A percentile compares a stretch with the other conserved stretches of the same genome.
These are phyloP conservation scores for Lampris megalopsis DNA, from an alignment of 2,113 vertebrate genomes.

Conservation along the genomic window DNA sequence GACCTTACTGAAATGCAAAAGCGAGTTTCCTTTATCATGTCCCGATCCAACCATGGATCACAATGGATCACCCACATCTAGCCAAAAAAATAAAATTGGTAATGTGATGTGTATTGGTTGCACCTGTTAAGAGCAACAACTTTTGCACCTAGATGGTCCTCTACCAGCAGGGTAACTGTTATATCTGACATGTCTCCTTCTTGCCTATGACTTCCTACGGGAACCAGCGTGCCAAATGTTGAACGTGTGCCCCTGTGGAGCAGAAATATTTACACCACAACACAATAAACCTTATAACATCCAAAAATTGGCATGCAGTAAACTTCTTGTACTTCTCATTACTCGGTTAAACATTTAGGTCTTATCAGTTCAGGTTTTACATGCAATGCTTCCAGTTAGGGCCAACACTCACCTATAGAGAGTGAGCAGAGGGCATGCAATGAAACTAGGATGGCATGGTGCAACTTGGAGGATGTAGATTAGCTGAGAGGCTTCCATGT, in stretches of 20 bases:
- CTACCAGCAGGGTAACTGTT: slow-evolving; percentile 73
- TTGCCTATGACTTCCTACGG: slow-evolving; percentile 59
- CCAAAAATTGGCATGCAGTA: neutral
- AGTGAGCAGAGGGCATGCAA: slow-evolving; percentile 68
- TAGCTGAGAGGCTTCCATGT: slow-evolving; percentile 70
- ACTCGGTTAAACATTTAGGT: neutral
- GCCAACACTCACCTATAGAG: slow-evolving; percentile 75
- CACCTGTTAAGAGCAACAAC: slow-evolving; percentile 79
- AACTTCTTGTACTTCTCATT: neutral
- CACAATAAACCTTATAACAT: neutral
- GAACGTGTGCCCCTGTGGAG: slow-evolving; percentile 76
- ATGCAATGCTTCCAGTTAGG: neutral
- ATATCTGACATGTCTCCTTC: slow-evolving; percentile 54
- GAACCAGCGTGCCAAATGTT: slow-evolving; percentile 72
- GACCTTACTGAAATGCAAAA: slow-evolving; percentile 5
- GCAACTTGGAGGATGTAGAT: slow-evolving; percentile 81
- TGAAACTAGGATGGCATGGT: slow-evolving; percentile 52
- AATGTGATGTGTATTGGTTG: slow-evolving; percentile 8
- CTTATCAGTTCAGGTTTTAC: neutral
- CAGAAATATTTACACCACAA: slow-evolving; percentile 6
- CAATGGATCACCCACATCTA: no score
- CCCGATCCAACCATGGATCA: no score
- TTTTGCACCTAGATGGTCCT: slow-evolving; percentile 77
- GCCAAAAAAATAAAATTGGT: no score
- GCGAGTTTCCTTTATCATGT: neutral